Percentiles rank a stretch among this genome's conserved stretches.
phyloP scores from a whole-genome alignment of 2,113 vertebrate species.

The Eudyptes chrysolophus region DNA sequence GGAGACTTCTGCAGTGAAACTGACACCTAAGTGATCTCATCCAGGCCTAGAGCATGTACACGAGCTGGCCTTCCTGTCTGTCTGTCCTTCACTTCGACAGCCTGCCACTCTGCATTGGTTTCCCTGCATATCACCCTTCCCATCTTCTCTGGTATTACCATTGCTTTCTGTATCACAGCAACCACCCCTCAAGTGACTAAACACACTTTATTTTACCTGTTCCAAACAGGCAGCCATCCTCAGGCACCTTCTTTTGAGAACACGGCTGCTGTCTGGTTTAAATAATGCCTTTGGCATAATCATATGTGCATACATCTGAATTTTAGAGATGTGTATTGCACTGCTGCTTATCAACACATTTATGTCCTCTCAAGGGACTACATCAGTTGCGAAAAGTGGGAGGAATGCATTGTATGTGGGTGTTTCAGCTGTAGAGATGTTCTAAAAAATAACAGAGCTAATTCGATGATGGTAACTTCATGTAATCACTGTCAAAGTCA shows the following conservation, averaged over 20 bases:
- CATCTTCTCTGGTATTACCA: not conserved
- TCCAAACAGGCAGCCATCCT: not conserved
- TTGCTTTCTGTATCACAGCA: not conserved
- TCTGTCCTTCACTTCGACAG: not conserved
- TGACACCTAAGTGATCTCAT: not conserved
- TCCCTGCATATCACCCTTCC: not conserved
- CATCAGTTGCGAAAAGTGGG: not conserved
- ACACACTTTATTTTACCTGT: not conserved
- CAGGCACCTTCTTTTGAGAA: not conserved
- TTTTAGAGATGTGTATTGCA: not conserved
- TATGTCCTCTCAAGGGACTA: not conserved
- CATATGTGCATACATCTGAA: not conserved
- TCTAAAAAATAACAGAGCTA: not conserved
- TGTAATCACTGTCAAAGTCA: not conserved
- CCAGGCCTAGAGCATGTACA: not conserved
- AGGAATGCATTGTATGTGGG: not conserved
- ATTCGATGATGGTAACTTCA: not conserved
- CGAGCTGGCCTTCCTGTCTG: not conserved
- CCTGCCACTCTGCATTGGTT: not conserved
- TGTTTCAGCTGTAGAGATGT: not conserved
- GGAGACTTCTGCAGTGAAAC: not conserved
- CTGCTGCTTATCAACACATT: not conserved
- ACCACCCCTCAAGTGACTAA: not conserved
- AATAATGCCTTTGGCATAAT: not conserved
- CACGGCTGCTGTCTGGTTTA: not conserved